phyloP scores from a whole-genome alignment of 2,113 vertebrate species.

The Pelecanoides urinatrix region DNA sequence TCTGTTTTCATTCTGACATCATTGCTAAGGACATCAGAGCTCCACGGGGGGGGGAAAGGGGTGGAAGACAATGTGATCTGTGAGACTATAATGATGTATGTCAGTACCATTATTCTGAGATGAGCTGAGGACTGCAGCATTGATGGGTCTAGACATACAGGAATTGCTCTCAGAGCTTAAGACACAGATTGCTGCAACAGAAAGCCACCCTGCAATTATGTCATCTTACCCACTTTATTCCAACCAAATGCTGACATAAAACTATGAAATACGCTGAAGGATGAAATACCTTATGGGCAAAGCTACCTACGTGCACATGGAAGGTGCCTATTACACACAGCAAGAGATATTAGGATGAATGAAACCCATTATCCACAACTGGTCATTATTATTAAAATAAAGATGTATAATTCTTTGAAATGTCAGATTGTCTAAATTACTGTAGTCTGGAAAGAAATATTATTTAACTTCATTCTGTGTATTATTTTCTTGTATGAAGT shows the following conservation, averaged over 20 bases:
- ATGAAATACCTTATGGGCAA: background rate
- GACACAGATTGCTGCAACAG: background rate
- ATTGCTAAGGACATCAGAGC: background rate
- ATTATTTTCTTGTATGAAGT: background rate
- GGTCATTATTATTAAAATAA: background rate
- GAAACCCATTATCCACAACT: background rate
- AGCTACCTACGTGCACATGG: background rate
- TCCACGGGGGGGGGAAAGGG: background rate
- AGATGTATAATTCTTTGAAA: background rate
- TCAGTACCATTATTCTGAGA: background rate
- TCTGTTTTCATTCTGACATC: background rate
- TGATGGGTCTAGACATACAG: background rate
- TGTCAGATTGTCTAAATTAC: background rate
- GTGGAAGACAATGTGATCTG: background rate
- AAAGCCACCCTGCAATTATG: background rate
- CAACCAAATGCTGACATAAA: background rate
- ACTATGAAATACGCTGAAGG: background rate
- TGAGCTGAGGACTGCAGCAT: background rate
- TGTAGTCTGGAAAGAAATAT: background rate
- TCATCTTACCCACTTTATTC: background rate
- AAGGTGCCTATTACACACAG: background rate
- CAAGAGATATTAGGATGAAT: background rate
- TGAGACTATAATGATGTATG: background rate
- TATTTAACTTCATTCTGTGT: background rate
- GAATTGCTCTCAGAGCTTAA: background rate